Percentiles rank a stretch among this genome's conserved stretches.
Conservation (phyloP, 2,888 invertebrate species). For the Drosophila putrida region DNA sequence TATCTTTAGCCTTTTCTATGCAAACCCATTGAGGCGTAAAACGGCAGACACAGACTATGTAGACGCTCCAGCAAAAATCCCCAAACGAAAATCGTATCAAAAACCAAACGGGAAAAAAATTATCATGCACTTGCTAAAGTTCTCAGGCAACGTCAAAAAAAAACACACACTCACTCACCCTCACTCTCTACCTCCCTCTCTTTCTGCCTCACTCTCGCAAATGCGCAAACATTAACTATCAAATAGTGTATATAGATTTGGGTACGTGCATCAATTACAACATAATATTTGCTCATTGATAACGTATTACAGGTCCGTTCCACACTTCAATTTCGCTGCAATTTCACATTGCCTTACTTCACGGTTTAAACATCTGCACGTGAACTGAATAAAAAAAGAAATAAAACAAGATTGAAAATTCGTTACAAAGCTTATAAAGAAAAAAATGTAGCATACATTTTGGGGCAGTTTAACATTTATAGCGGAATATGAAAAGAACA, state of each 20-base stretch:
- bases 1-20: slow-evolving; percentile 1
- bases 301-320: not conserved
- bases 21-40: slow-evolving; percentile 54
- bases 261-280: slow-evolving; percentile 20
- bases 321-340: slow-evolving; percentile 5
- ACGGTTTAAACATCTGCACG: not conserved
- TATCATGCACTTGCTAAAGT: slow-evolving; percentile 16
- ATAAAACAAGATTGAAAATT: not conserved
- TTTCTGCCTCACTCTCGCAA: not conserved
- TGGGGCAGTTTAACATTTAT: not conserved
- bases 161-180: not conserved
- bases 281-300: slow-evolving; percentile 12
- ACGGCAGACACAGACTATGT: slow-evolving; percentile 45
- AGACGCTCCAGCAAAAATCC: slow-evolving; percentile 24
- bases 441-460: not conserved
- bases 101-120: slow-evolving; percentile 31
- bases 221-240: not conserved
- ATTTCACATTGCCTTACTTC: not conserved
- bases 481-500: too few relatives aligned
- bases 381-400: not conserved
- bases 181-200: not conserved
- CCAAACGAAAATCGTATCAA: slow-evolving; percentile 50
- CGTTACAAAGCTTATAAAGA: not conserved
- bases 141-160: slow-evolving; percentile 8
- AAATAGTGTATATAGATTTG: not conserved